Conservation (phyloP, 2,113 vertebrate genomes). For the Sardina pilchardus region DNA sequence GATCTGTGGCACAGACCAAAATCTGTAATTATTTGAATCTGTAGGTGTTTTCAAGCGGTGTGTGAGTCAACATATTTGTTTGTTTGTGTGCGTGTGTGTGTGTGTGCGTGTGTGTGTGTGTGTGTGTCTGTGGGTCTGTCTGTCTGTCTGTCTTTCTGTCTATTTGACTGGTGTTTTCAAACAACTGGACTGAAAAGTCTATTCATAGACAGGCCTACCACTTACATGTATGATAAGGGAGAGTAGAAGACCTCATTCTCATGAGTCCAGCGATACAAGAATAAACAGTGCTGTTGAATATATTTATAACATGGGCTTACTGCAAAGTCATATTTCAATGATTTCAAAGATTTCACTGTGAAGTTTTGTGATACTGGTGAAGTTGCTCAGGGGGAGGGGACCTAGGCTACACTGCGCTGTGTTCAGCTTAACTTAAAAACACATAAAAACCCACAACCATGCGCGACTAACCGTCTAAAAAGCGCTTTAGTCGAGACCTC, state of each 20-base stretch:
- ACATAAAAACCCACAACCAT: slow-evolving; percentile 3
- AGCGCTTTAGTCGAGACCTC: neutral
- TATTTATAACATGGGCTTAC: neutral
- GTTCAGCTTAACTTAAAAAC: neutral
- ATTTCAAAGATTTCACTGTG: neutral
- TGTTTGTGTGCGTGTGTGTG: neutral
- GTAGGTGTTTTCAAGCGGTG: neutral
- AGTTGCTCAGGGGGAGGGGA: neutral
- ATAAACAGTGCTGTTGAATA: neutral
- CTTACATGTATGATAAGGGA: neutral
- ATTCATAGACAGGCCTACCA: neutral
- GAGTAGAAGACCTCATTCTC: neutral
- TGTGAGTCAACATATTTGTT: neutral
- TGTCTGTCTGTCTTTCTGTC: neutral
- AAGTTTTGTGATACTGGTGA: neutral
- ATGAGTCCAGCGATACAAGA: neutral
- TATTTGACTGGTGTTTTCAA: neutral
- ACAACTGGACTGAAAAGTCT: neutral
- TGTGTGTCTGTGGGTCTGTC: neutral
- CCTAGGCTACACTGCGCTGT: neutral
- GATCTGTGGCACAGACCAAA: neutral
- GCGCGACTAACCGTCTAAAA: neutral
- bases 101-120: slow-evolving; percentile 1
- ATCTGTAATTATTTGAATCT: neutral
- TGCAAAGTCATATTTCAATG: no score